A percentile compares a stretch with the other conserved stretches of the same genome.
Evolutionary conservation across 2,888 invertebrate genomes (phyloP).

Genomic region (Stomorhina lunata): DNA sequence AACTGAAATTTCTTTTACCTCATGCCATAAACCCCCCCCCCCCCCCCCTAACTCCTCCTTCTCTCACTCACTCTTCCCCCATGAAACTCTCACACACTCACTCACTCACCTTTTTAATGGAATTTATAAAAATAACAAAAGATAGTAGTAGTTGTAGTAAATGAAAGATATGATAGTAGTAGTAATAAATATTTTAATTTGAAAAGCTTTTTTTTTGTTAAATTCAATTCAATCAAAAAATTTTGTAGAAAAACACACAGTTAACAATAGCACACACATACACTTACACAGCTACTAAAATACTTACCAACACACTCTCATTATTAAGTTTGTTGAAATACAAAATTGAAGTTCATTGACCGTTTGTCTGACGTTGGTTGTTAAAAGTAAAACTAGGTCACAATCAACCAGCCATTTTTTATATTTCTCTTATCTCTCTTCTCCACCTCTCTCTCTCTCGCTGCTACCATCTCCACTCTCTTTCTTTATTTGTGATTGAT

Average conservation of each 20-base stretch:
- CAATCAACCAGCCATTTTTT: conserved; percentile 65
- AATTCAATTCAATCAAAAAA: too few species aligned
- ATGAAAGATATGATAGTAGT: neutral
- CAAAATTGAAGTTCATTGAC: conserved; percentile 73
- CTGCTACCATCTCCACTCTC: neutral
- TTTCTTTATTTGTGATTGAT: neutral
- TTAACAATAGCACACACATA: conserved; percentile 5
- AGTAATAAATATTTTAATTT: neutral
- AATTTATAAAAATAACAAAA: neutral
- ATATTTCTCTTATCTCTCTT: conserved; percentile 10
- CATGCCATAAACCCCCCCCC: conserved; percentile 1
- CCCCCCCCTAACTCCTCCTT: neutral
- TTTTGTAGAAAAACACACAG: too few species aligned
- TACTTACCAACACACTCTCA: too few species aligned
- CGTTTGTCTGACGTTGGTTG: conserved; percentile 73
- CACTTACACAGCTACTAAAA: neutral
- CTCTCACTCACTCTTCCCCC: neutral
- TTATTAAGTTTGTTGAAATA: too few species aligned
- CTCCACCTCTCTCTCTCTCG: neutral
- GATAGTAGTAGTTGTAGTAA: conserved; percentile 38
- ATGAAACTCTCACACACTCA: neutral
- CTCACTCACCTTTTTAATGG: too few species aligned
- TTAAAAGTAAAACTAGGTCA: conserved; percentile 74
- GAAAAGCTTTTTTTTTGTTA: too few species aligned
- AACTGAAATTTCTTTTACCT: conserved; percentile 73